These are phyloP conservation scores for Digitonthophagus gazella DNA, from an alignment of 2,888 invertebrate species.

Conservation along the genomic window DNA sequence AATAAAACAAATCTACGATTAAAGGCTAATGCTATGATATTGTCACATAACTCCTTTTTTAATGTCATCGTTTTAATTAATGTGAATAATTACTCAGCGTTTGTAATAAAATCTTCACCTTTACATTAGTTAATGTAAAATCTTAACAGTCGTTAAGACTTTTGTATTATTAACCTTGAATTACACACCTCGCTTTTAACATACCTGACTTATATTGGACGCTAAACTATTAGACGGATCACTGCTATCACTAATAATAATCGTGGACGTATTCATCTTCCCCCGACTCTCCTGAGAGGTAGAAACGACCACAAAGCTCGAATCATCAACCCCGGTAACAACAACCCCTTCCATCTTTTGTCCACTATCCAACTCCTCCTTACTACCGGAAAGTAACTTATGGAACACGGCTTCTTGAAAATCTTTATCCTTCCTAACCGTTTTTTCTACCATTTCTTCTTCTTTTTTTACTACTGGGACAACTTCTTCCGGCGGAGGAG, in stretches of 20 bases:
- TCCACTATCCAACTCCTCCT: conserved; percentile 30
- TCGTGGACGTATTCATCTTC: conserved; percentile 54
- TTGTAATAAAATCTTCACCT: too few species aligned
- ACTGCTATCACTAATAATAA: conserved; percentile 56
- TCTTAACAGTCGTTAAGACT: too few species aligned
- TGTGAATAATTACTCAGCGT: too few species aligned
- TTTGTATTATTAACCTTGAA: too few species aligned
- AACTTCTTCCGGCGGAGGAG: conserved; percentile 28
- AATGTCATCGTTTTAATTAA: too few species aligned
- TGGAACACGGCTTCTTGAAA: conserved; percentile 36
- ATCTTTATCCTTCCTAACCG: conserved; percentile 27
- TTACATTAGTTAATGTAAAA: not conserved
- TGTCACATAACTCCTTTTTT: too few species aligned
- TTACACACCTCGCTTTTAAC: too few species aligned
- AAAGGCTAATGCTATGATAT: too few species aligned
- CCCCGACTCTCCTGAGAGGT: conserved; percentile 43
- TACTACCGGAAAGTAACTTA: conserved; percentile 37
- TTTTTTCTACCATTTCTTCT: conserved; percentile 16
- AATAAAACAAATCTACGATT: too few species aligned
- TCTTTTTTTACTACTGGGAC: conserved; percentile 22
- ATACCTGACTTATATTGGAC: conserved; percentile 68
- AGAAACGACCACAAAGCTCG: conserved; percentile 45
- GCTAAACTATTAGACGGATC: conserved; percentile 72
- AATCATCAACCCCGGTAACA: conserved; percentile 39
- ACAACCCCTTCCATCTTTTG: conserved; percentile 38